Evolutionary conservation across 92 coral and sea anemone genomes (phyloP), one percentile per base, ranked within the genome.

Genomic region (Anthopleura xanthogrammica): DNA sequence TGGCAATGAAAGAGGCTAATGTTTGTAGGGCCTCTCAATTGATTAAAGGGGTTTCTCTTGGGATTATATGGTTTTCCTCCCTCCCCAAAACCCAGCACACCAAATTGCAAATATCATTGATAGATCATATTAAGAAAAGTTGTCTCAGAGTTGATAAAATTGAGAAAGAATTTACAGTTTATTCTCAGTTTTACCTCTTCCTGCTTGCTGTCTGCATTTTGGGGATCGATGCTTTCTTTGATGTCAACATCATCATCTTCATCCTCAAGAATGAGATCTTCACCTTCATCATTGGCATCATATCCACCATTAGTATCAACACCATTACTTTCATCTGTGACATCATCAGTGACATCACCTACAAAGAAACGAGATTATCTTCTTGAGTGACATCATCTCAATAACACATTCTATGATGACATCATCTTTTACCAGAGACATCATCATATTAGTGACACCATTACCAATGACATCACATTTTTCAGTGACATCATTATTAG

Each of bases 231-330:
- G 14, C 12, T 41, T 7, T 60, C 58, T 12, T 80, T n/a, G 71
- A 81, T 71, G 22, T 85, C 81, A 1, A 83, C 84, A 80, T 75
- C 87, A 42, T 50, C 85, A 36, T 78, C 88, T 16, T 72, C 93
- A 52, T 41, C 87, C 19, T 78, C 93, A 24, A 71, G 46, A 19
- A 73, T 43, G 29, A 68, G 39, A 55, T 78, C 60, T 79, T 60
- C 77, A 22, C 72, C 72, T 29, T 73, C 85, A 52, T 76, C 87
- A 55, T 73, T 60, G 41, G 72, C 76, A 83, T 83, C 82, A 72
- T 83, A 50, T 12, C 52, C 90, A 64, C 80, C 87, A 80, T 91
- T 79, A 54, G 60, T 75, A 22, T 76, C 94, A 48, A 66, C 91
- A 16, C 79, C 87, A 80, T 86, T 86, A 3, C 19, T 82, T 16